Percentiles rank a stretch among this genome's conserved stretches.
Conservation (phyloP, 2,113 vertebrate genomes). For the Phaethornis superciliosus region DNA sequence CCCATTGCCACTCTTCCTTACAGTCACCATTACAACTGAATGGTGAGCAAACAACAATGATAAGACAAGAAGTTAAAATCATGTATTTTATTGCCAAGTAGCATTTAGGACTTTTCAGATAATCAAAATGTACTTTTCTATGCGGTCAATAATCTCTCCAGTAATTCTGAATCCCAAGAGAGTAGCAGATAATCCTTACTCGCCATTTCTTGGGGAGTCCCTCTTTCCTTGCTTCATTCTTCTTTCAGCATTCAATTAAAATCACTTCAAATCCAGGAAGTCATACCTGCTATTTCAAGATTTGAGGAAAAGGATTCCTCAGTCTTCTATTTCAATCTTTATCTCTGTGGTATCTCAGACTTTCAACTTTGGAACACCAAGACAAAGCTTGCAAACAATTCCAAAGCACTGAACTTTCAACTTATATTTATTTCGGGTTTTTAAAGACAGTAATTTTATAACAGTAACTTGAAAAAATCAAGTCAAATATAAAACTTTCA, state of each 20-base stretch:
- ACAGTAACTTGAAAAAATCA: constrained; percentile 48
- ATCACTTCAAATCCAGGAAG: not conserved
- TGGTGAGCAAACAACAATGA: not conserved
- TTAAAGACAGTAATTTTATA: constrained; percentile 34
- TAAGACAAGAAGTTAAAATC: not conserved
- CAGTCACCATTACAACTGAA: not conserved
- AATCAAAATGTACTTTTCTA: constrained; percentile 13
- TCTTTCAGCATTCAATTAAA: not conserved
- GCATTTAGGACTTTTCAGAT: not conserved
- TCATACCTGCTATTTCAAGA: not conserved
- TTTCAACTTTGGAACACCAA: not conserved
- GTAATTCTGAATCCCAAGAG: not conserved
- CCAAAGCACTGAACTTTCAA: not conserved
- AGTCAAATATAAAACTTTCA: constrained; percentile 49
- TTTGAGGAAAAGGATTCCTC: not conserved
- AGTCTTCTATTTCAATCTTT: not conserved
- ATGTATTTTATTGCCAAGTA: constrained; percentile 48
- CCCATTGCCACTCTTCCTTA: not conserved
- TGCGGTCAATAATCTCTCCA: not conserved
- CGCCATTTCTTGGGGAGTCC: not conserved
- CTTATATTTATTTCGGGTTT: constrained; percentile 44
- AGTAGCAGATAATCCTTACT: not conserved
- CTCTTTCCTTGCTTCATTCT: not conserved
- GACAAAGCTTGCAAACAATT: not conserved
- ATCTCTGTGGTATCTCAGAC: not conserved